Evolutionary conservation across 2,113 vertebrate species (phyloP), one percentile per base, ranked within the genome.

Genomic region (Passer domesticus): DNA sequence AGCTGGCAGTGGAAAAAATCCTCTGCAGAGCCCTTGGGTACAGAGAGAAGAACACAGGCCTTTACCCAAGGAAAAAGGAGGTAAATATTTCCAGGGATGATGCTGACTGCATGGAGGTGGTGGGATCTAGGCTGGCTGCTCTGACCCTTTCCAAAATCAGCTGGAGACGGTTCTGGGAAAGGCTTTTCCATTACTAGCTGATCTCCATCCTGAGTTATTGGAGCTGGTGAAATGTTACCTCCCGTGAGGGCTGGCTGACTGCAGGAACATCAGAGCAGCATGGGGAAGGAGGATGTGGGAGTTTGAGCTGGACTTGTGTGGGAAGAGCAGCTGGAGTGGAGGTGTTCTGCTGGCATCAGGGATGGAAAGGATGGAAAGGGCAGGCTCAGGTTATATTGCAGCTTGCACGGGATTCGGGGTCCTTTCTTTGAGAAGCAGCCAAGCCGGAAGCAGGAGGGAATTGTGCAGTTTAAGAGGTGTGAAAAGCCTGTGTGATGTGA

Each of bases 1-100:
- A 73, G 53, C 74, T 89, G 91, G 72, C 56, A 53, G 12, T 56
- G 67, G 68, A 80, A 90, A 87, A 73, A 96, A 41, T 84, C 62
- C 53, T 60, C 66, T 82, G 41, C 22, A n/a, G 81, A 91, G 78
- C 89, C 13, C 83, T 73, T 79, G 86, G 92, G 89, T 41, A 27
- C 11, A 68, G 69, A 90, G 87, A 89, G 39, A 49, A 85, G 83
- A 91, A 70, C 37, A 12, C 85, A 84, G 30, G 11, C 2, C 1
- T 74, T 83, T 39, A 30, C 5, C 18, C 15, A 39, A 53, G n/a
- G 41, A 49, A 56, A 76, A 55, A 21, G 64, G 44, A 74, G 39
- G 24, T 31, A 24, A 69, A 63, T 55, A 24, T 50, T 73, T 63
- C 73, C 59, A 67, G 72, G 30, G 33, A 23, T 37, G 44, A 18